These are phyloP conservation scores for Xestia rhomboidea DNA, from an alignment of 2,888 invertebrate genomes.

Conservation along the genomic window DNA sequence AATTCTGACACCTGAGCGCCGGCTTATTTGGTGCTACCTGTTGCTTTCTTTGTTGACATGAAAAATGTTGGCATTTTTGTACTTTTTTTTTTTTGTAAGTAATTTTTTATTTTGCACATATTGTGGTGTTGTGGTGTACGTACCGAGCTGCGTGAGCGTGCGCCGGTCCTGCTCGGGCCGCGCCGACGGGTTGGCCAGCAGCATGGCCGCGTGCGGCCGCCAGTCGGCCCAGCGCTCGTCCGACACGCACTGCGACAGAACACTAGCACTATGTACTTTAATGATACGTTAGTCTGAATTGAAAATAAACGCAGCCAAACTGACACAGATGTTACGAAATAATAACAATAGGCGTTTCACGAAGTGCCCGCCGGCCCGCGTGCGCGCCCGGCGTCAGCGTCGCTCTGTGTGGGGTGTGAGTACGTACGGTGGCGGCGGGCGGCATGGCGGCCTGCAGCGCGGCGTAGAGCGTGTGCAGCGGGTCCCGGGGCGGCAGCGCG, in stretches of 20 bases:
- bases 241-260: conserved; percentile 89
- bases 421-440: conserved; percentile 85
- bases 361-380: no score
- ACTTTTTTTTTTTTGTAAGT: no score
- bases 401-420: no score
- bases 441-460: conserved; percentile 94
- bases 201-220: conserved; percentile 98
- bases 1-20: no score
- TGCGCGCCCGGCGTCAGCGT: no score
- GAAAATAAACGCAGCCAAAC: neutral
- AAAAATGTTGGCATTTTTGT: no score
- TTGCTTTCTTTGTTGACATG: no score
- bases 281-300: neutral
- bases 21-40: no score
- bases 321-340: neutral
- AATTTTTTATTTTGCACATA: no score
- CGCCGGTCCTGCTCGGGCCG: conserved; percentile 94
- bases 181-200: conserved; percentile 95
- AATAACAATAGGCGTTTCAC: neutral
- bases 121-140: no score
- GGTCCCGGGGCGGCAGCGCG: conserved; percentile 95
- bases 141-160: conserved; percentile 93
- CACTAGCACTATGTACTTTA: neutral
- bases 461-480: conserved; percentile 98
- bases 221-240: conserved; percentile 97